Base-by-base conservation (phyloP, 2,797 vertebrate genomes). In the Momotus momota region DNA sequence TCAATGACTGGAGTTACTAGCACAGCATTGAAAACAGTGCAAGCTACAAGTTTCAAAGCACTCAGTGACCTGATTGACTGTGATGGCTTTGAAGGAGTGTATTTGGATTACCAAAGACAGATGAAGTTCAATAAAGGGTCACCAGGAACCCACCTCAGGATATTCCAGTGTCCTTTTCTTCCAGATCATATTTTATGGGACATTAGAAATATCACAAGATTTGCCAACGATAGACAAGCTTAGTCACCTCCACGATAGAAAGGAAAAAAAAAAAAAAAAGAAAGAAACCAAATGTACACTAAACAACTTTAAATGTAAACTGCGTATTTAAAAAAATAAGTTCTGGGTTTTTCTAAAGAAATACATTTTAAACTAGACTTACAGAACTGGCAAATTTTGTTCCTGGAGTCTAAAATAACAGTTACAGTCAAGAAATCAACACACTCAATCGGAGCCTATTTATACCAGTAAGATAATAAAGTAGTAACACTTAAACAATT, bases 101-200 rank as follows among this genome's bases (percentile, higher is more conserved):
- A 18, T 35, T 81, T 72, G 45, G 58, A 91, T 72, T 73, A 79
- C 27, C 49, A 57, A 52, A 88, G 83, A 91, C 60, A 81, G 70
- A 67, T 14, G 6, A 90, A 70, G 81, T 67, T 94, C 86, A 95
- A 26, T 20, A 57, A 86, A 83, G 73, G 83, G 66, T 86, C 82
- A 78, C 35, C 45, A 52, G 81, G 80, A 86, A 75, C 15, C 46
- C 70, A 92, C 43, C 49, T 66, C 55, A 41, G 73, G 80, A 61
- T 70, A 91, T 61, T 88, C 54, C 48, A 72, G 19, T 19, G 29
- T 62, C 23, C 49, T 88, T 67, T 78, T 58, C 25, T 81, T 83
- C 65, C 66, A 84, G 43, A 74, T n/a, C 15, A 52, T 18, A 18
- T 38, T 26, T 57, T 48, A 58, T 26, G 10, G 62, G 33, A 15